Percentiles rank a stretch among this genome's conserved stretches.
These are phyloP conservation scores for Polietes domitor DNA, from an alignment of 2,888 invertebrate genomes.

Conservation along the genomic window DNA sequence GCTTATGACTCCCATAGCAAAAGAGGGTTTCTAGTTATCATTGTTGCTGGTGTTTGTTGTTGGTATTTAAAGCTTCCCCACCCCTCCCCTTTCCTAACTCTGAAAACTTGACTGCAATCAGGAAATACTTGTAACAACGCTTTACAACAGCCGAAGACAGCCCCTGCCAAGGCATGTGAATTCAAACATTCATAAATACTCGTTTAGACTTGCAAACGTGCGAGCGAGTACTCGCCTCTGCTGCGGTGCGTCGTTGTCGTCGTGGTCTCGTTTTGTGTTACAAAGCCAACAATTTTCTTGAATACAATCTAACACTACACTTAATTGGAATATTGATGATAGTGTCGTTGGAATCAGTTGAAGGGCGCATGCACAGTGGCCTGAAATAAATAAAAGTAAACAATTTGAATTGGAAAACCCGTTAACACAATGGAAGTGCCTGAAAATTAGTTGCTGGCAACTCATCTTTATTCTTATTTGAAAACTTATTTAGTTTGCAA, in stretches of 20 bases:
- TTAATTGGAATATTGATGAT: slow-evolving; percentile 30
- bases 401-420: no score
- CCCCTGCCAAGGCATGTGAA: background rate
- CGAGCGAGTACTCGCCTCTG: background rate
- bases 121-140: slow-evolving; percentile 34
- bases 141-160: no score
- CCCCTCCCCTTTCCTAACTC: background rate
- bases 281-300: background rate
- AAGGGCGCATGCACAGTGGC: slow-evolving; percentile 43
- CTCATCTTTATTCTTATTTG: no score
- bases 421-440: no score
- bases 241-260: background rate
- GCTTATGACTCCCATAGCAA: background rate
- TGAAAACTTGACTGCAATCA: slow-evolving; percentile 38
- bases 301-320: slow-evolving; percentile 9
- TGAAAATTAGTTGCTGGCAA: no score
- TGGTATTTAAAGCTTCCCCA: background rate
- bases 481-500: no score
- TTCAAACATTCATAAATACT: background rate
- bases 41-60: background rate
- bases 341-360: background rate
- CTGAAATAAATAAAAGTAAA: no score
- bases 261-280: no score
- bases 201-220: background rate
- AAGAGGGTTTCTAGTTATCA: background rate